phyloP scores from a whole-genome alignment of 2,888 invertebrate genomes.

The Rutpela maculata region DNA sequence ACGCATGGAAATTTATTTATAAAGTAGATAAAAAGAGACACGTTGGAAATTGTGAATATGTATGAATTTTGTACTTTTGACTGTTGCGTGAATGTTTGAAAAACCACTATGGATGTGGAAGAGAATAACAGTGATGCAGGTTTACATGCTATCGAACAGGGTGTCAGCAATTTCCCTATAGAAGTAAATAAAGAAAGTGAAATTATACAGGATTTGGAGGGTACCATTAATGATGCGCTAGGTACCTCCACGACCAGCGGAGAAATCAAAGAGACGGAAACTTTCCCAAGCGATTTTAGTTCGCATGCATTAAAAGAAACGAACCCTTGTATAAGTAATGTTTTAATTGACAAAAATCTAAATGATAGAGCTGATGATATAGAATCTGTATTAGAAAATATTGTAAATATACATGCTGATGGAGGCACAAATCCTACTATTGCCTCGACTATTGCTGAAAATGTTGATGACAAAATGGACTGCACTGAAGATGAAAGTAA shows the following conservation, averaged over 20 bases:
- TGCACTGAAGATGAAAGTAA: slow-evolving; percentile 39
- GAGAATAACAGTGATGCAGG: slow-evolving; percentile 45
- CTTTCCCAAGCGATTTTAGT: slow-evolving; percentile 34
- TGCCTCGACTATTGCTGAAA: slow-evolving; percentile 5
- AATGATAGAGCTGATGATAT: slow-evolving; percentile 19
- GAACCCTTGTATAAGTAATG: slow-evolving; percentile 5
- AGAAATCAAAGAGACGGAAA: slow-evolving; percentile 26
- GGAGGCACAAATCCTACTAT: neutral
- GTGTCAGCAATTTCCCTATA: slow-evolving; percentile 41
- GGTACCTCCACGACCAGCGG: slow-evolving; percentile 26
- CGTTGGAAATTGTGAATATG: slow-evolving; percentile 11
- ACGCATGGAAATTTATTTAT: neutral
- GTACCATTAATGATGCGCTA: slow-evolving; percentile 31
- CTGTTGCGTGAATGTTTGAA: neutral
- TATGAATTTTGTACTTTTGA: slow-evolving; percentile 16
- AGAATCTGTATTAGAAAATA: slow-evolving; percentile 44
- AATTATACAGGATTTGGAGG: slow-evolving; percentile 33
- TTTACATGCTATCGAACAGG: slow-evolving; percentile 42
- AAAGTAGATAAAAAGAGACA: neutral
- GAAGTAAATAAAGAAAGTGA: slow-evolving; percentile 39
- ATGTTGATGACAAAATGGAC: slow-evolving; percentile 45
- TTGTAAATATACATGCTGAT: slow-evolving; percentile 47
- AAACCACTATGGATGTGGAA: slow-evolving; percentile 50
- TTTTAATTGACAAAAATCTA: slow-evolving; percentile 10
- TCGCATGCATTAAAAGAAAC: slow-evolving; percentile 35